Evolutionary conservation across 1,140 invertebrate genomes (phyloP).

Genomic region (Ectropis grisescens): DNA sequence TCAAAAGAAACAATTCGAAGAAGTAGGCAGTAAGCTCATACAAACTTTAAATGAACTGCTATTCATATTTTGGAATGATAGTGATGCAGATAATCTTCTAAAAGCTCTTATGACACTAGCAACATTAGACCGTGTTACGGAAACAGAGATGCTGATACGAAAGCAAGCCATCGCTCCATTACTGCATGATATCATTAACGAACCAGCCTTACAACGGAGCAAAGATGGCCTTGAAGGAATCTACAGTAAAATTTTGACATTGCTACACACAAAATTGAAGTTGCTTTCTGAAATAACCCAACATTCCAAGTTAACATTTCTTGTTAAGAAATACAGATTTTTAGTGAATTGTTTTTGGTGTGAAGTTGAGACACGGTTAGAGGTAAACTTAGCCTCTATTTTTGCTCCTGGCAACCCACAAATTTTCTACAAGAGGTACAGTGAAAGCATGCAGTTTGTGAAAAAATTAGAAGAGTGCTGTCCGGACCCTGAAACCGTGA

Average conservation of each 20-base stretch:
- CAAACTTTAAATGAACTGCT: conserved; percentile 74
- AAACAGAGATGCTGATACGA: conserved; percentile 80
- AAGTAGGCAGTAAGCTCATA: conserved; percentile 71
- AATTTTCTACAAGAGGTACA: conserved; percentile 87
- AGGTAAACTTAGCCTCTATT: conserved; percentile 83
- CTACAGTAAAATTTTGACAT: conserved; percentile 79
- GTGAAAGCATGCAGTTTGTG: conserved; percentile 85
- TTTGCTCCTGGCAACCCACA: conserved; percentile 94
- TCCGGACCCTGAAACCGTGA: conserved; percentile 66
- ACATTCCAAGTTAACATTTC: conserved; percentile 71
- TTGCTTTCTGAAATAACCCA: conserved; percentile 73
- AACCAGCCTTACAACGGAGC: conserved; percentile 78
- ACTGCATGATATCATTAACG: conserved; percentile 81
- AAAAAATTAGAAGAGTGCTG: conserved; percentile 80
- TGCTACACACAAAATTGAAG: conserved; percentile 78
- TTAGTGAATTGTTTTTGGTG: conserved; percentile 91
- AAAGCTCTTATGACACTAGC: conserved; percentile 78
- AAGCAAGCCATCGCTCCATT: conserved; percentile 80
- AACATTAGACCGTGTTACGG: conserved; percentile 75
- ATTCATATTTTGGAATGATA: conserved; percentile 71
- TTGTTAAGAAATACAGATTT: conserved; percentile 86
- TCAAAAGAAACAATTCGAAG: conserved; percentile 59
- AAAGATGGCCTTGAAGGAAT: conserved; percentile 81
- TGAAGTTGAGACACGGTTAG: conserved; percentile 84
- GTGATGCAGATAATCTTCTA: conserved; percentile 70